phyloP scores from a whole-genome alignment of 2,797 vertebrate genomes.

The Setipinna tenuifilis region DNA sequence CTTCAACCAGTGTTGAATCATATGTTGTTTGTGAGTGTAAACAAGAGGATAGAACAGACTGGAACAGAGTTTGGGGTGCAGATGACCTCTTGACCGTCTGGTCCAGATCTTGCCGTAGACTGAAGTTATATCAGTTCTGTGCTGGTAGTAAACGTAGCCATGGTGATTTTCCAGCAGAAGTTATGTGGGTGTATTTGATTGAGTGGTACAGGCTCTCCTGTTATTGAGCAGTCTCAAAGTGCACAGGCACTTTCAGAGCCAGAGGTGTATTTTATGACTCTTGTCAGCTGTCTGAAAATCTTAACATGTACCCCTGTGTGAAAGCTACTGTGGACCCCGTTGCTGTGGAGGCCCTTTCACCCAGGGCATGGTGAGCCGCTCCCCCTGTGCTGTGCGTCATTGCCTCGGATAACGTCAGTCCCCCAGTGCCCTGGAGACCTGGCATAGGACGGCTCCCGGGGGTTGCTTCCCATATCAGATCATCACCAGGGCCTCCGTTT shows the following conservation, averaged over 20 bases:
- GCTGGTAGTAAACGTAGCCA: background rate
- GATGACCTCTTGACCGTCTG: background rate
- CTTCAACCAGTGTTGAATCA: too few species aligned
- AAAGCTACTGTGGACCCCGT: background rate
- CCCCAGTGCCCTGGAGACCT: background rate
- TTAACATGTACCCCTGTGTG: background rate
- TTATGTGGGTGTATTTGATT: background rate
- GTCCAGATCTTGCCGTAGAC: background rate
- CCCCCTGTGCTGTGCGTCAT: background rate
- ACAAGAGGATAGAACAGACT: background rate
- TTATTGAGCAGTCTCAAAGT: background rate
- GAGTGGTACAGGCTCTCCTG: background rate
- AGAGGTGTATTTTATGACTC: background rate
- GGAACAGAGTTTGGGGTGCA: background rate
- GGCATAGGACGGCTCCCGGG: background rate
- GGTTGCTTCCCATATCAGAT: background rate
- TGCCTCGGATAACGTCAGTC: background rate
- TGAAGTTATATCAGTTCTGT: background rate
- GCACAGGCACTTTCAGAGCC: background rate
- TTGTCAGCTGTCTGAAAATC: background rate
- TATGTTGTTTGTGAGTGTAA: background rate
- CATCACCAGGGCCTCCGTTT: background rate
- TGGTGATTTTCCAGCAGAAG: background rate
- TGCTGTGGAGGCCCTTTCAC: background rate
- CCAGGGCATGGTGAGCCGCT: background rate